Conservation (phyloP, 2,888 invertebrate genomes). For the Stenodera caucasica region DNA sequence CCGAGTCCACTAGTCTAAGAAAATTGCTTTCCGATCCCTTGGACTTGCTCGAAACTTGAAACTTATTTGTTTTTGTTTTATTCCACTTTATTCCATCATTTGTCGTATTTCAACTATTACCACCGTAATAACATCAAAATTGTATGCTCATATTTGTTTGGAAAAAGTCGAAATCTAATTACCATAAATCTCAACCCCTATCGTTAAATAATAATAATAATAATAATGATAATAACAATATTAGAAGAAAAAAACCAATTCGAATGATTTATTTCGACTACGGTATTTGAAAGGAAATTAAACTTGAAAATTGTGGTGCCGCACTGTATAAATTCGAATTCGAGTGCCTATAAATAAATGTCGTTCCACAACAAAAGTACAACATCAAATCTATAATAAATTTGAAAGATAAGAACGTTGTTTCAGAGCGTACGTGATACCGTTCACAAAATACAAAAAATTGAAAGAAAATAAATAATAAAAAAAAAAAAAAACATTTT, state of each 20-base stretch:
- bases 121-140: too few relatives aligned
- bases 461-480: background rate
- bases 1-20: constrained; percentile 33
- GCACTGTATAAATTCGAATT: constrained; percentile 8
- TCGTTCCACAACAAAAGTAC: background rate
- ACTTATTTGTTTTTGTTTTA: background rate
- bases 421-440: too few relatives aligned
- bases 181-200: constrained; percentile 20
- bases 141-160: too few relatives aligned
- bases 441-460: too few relatives aligned
- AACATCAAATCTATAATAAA: too few relatives aligned
- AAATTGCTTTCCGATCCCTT: constrained; percentile 44
- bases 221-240: background rate
- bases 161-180: constrained; percentile 23
- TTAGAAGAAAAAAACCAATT: background rate
- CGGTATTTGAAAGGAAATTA: constrained; percentile 19
- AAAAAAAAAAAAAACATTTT: constrained; percentile 48
- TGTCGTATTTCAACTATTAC: background rate
- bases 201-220: constrained; percentile 14
- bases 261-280: constrained; percentile 1
- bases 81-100: background rate
- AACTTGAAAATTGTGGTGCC: constrained; percentile 13
- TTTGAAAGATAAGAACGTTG: too few relatives aligned
- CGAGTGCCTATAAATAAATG: too few relatives aligned
- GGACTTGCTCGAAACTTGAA: constrained; percentile 35